Conservation (phyloP, 1,140 invertebrate species). For the Aradophagus sp. region DNA sequence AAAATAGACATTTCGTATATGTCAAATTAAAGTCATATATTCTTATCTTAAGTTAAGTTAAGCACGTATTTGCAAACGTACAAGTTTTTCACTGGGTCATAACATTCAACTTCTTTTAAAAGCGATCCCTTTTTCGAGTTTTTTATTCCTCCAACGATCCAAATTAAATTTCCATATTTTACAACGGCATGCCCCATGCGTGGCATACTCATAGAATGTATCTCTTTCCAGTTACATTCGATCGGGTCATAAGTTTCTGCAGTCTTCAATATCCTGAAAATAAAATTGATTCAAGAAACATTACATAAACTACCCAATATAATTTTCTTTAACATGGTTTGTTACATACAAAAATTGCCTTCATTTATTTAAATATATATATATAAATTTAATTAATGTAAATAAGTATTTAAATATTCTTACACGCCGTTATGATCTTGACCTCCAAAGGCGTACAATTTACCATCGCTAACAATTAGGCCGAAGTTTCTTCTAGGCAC, state of each 20-base stretch:
- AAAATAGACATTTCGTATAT: too few species aligned
- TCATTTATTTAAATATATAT: too few species aligned
- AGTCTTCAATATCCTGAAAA: conserved; percentile 74
- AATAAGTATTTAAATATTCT: too few species aligned
- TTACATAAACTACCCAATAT: background rate
- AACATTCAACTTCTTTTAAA: too few species aligned
- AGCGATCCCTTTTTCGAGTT: too few species aligned
- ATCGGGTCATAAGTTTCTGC: conserved; percentile 77
- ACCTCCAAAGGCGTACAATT: conserved; percentile 78
- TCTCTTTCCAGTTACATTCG: conserved; percentile 74
- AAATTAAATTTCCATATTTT: conserved; percentile 78
- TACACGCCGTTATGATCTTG: conserved; percentile 78
- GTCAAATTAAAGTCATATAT: too few species aligned
- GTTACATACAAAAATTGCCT: too few species aligned
- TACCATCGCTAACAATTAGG: conserved; percentile 75
- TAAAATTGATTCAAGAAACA: conserved; percentile 6
- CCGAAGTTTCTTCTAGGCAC: conserved; percentile 78
- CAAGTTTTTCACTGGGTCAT: too few species aligned
- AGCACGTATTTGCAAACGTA: too few species aligned
- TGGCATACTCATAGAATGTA: conserved; percentile 75
- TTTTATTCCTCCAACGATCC: conserved; percentile 81
- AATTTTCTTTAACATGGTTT: too few species aligned
- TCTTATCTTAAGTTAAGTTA: too few species aligned
- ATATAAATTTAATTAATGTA: too few species aligned
- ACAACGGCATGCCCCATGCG: conserved; percentile 76